Percentiles rank a stretch among this genome's conserved stretches.
Evolutionary conservation across 2,888 invertebrate species (phyloP).

Genomic region (Synergus umbraculus): DNA sequence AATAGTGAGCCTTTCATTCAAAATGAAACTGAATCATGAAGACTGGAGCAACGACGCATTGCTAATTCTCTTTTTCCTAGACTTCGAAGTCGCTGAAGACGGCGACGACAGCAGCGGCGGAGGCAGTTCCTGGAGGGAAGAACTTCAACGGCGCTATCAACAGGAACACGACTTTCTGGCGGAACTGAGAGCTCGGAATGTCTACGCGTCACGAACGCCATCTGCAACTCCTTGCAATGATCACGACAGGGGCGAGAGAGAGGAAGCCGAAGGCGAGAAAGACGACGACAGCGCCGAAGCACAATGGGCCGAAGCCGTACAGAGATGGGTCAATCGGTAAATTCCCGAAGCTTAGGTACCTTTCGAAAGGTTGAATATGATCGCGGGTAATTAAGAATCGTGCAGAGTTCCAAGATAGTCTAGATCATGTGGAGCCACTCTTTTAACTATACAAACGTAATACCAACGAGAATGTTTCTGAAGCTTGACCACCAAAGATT

Average conservation of each 20-base stretch:
- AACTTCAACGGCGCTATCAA: constrained; percentile 80
- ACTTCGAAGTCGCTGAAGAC: constrained; percentile 85
- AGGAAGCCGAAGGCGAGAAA: constrained; percentile 79
- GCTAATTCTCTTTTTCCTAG: constrained; percentile 74
- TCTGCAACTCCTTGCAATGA: constrained; percentile 66
- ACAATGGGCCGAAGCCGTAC: constrained; percentile 83
- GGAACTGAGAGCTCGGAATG: constrained; percentile 79
- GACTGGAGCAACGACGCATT: neutral
- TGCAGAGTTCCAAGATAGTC: neutral
- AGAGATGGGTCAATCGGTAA: constrained; percentile 85
- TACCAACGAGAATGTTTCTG: neutral
- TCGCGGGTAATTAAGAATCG: neutral
- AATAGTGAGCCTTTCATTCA: neutral
- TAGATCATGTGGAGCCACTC: neutral
- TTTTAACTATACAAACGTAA: neutral
- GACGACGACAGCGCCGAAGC: constrained; percentile 72
- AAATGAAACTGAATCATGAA: neutral
- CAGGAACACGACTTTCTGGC: constrained; percentile 81
- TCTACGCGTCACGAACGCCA: constrained; percentile 68
- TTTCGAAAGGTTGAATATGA: neutral
- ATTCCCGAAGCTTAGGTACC: constrained; percentile 37
- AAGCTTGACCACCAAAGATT: neutral
- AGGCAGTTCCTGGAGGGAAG: constrained; percentile 80
- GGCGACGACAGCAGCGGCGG: constrained; percentile 81
- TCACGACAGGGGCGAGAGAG: constrained; percentile 72